These are phyloP conservation scores for Furcula furcula DNA, from an alignment of 2,888 invertebrate genomes.

Conservation along the genomic window DNA sequence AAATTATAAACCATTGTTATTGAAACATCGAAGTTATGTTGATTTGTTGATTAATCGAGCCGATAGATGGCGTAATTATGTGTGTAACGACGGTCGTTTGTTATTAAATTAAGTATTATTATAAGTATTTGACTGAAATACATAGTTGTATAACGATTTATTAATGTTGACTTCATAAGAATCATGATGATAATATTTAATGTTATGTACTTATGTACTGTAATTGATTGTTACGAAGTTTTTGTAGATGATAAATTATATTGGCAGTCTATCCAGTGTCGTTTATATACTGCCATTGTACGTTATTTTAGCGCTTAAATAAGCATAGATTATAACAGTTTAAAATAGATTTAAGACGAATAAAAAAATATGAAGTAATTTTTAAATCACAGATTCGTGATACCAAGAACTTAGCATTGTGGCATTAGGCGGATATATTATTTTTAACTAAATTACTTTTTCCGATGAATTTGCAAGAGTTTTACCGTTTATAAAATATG, in stretches of 20 bases:
- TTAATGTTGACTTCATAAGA: conserved; percentile 24
- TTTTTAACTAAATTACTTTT: neutral
- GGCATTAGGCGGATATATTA: neutral
- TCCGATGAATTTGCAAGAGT: neutral
- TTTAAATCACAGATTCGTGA: too few relatives aligned
- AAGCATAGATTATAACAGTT: too few relatives aligned
- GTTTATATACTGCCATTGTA: too few relatives aligned
- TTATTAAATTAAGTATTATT: conserved; percentile 23
- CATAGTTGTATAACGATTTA: conserved; percentile 24
- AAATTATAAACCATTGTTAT: too few relatives aligned
- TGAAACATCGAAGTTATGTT: conserved; percentile 1
- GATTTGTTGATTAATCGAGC: conserved; percentile 11
- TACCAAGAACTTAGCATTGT: too few relatives aligned
- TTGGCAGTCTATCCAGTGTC: too few relatives aligned
- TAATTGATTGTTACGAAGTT: neutral
- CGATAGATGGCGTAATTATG: conserved; percentile 29
- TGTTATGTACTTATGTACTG: neutral
- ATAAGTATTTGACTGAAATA: conserved; percentile 28
- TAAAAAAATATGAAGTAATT: too few relatives aligned
- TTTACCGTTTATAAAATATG: neutral
- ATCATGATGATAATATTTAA: conserved; percentile 14
- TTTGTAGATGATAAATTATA: too few relatives aligned
- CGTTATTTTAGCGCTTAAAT: too few relatives aligned
- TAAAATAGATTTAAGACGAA: too few relatives aligned
- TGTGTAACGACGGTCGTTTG: conserved; percentile 14